These are phyloP conservation scores for Spea hammondii DNA, from an alignment of 2,797 vertebrate species.

Conservation along the genomic window DNA sequence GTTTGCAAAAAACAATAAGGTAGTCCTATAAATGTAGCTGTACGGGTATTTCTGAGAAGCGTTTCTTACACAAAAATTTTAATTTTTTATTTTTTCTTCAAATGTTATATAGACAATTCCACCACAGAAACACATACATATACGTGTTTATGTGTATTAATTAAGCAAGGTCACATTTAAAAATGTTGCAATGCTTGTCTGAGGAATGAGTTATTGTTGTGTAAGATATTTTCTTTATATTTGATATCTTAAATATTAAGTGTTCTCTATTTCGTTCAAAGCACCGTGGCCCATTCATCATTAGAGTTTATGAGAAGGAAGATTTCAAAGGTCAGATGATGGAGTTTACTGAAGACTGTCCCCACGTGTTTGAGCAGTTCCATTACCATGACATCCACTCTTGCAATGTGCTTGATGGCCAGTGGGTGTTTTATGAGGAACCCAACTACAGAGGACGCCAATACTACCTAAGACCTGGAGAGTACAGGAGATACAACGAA, in stretches of 20 bases:
- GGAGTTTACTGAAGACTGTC: conserved; percentile 47
- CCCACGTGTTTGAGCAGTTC: conserved; percentile 21
- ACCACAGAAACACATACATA: too few species aligned
- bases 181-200: too few species aligned
- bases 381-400: conserved; percentile 21
- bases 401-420: conserved; percentile 26
- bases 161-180: too few species aligned
- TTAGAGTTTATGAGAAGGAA: conserved; percentile 45
- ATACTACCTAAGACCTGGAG: conserved; percentile 44
- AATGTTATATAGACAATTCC: too few species aligned
- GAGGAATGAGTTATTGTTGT: too few species aligned
- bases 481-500: conserved; percentile 40
- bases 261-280: background rate
- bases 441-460: conserved; percentile 46
- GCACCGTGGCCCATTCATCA: conserved; percentile 39
- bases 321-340: conserved; percentile 43
- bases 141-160: too few species aligned
- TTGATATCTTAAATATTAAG: background rate
- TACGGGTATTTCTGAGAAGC: too few species aligned
- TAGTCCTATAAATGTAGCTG: too few species aligned
- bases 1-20: too few species aligned
- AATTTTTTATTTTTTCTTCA: too few species aligned
- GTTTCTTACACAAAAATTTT: too few species aligned
- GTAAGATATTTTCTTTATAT: too few species aligned
- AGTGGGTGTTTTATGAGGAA: conserved; percentile 48